Evolutionary conservation across 2,113 vertebrate species (phyloP).

Genomic region (Oncorhynchus nerka): DNA sequence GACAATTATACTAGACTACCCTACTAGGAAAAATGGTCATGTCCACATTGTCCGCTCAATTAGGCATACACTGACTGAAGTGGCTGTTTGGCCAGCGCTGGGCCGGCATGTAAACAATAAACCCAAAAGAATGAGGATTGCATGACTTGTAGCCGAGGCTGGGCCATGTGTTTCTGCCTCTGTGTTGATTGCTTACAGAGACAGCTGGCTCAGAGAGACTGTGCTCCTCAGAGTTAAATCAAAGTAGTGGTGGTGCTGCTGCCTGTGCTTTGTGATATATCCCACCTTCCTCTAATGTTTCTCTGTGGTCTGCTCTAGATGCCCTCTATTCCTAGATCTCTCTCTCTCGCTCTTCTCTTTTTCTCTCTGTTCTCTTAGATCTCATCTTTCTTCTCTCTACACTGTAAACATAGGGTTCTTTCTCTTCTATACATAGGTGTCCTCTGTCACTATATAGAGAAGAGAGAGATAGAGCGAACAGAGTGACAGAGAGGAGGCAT

Average conservation of each 20-base stretch:
- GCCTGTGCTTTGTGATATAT: no score
- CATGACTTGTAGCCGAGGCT: constrained; percentile 45
- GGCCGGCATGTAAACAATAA: constrained; percentile 52
- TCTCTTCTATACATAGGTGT: no score
- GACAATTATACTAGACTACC: constrained; percentile 13
- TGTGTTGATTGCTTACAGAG: constrained; percentile 65
- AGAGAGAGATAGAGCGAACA: no score
- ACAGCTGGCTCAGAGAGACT: constrained; percentile 26
- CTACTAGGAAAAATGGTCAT: constrained; percentile 28
- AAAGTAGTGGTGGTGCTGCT: constrained; percentile 16
- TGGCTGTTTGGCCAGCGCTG: constrained; percentile 29
- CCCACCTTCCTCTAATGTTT: no score
- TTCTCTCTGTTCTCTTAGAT: no score
- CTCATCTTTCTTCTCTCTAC: no score
- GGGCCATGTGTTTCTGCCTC: constrained; percentile 55
- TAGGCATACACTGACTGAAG: constrained; percentile 42
- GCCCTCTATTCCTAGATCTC: no score
- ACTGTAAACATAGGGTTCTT: no score
- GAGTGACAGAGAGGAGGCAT: no score
- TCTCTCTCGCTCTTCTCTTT: no score
- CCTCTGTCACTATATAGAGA: no score
- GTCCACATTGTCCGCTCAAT: constrained; percentile 51
- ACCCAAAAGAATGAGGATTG: constrained; percentile 28
- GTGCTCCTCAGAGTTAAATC: constrained; percentile 31
- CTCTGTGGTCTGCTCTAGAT: no score